Evolutionary conservation across 2,888 invertebrate genomes (phyloP).

Genomic region (Ischnus inquisitorius): DNA sequence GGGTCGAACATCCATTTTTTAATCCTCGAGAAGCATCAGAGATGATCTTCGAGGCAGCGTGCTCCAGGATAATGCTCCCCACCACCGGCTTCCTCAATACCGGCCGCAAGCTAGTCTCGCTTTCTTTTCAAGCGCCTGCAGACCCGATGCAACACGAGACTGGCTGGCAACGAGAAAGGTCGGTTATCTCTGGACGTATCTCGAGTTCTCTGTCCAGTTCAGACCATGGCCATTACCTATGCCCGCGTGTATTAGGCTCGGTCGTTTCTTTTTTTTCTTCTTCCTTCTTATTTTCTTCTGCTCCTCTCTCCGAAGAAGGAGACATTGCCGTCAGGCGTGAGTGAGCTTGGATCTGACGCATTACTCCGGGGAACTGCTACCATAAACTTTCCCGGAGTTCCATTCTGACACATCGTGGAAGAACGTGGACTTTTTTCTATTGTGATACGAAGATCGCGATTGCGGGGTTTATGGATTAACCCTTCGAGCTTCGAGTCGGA

Average conservation of each 20-base stretch:
- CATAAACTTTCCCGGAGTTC: conserved; percentile 56
- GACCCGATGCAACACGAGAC: conserved; percentile 64
- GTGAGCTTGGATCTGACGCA: conserved; percentile 64
- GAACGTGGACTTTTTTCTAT: conserved; percentile 44
- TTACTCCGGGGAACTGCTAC: conserved; percentile 40
- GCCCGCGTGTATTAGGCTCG: conserved; percentile 60
- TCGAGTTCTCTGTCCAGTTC: conserved; percentile 32
- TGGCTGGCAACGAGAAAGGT: conserved; percentile 64
- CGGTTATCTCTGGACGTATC: conserved; percentile 67
- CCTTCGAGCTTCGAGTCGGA: conserved; percentile 30
- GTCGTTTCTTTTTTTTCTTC: conserved; percentile 37
- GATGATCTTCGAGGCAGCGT: conserved; percentile 57
- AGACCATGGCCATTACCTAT: conserved; percentile 52
- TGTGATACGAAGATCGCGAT: conserved; percentile 55
- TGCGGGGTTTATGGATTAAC: conserved; percentile 46
- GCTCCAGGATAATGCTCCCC: conserved; percentile 41
- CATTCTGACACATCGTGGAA: conserved; percentile 42
- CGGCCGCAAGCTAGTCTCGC: conserved; percentile 20
- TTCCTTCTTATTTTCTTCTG: conserved; percentile 7
- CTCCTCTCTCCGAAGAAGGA: conserved; percentile 32
- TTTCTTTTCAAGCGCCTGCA: conserved; percentile 58
- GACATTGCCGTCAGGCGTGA: conserved; percentile 48
- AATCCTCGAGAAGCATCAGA: conserved; percentile 58
- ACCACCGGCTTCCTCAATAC: conserved; percentile 6
- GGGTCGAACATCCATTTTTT: conserved; percentile 57